Base-by-base conservation (phyloP, 1,140 invertebrate species). In the Drosophila aff. region DNA sequence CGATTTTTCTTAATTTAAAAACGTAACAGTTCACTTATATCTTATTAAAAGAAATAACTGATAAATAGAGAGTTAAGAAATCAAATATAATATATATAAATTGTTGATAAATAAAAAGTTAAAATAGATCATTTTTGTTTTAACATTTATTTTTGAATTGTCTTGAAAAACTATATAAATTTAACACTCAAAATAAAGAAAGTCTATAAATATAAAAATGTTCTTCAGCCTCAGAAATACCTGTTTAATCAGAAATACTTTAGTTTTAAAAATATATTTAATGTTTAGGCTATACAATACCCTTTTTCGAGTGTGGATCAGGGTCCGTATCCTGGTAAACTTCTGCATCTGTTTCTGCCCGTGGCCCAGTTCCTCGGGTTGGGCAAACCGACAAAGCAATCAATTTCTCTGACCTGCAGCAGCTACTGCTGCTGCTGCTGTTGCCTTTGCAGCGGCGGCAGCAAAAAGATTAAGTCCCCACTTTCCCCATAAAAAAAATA, bases 321-420 rank as follows among this genome's bases (percentile, higher is more conserved):
- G 16, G 9, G 10, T 55, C 26, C 50, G 26, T 11, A 21, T 68
- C 50, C 26, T 36, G 38, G 44, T 60, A 11, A 58, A 71, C 23
- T 47, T 71, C 36, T 71, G 66, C 18, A 58, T 69, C 68, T 41
- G 68, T 41, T 72, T 41, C 66, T 73, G 67, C 52, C 52, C 61
- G 53, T 79, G 65, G 62, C 58, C 65, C 65, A 61, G 60, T 79
- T 78, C 57, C 74, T 75, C 64, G 60, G 62, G 67, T 3, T 79
- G 74, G 69, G 65, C 85, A 81, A 81, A 90, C 81, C 85, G 85
- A 89, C 84, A 90, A 90, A 89, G 85, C 85, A 89, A 89, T 89
- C 84, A 89, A 89, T 89, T 89, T 53, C 69, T 78, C 21, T 55
- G 74, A 62, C 78, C 64, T 72, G 64, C 59, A 73, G 76, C 47